Evolutionary conservation across 2,888 invertebrate species (phyloP).

Genomic region (Acanthopleura granulata): DNA sequence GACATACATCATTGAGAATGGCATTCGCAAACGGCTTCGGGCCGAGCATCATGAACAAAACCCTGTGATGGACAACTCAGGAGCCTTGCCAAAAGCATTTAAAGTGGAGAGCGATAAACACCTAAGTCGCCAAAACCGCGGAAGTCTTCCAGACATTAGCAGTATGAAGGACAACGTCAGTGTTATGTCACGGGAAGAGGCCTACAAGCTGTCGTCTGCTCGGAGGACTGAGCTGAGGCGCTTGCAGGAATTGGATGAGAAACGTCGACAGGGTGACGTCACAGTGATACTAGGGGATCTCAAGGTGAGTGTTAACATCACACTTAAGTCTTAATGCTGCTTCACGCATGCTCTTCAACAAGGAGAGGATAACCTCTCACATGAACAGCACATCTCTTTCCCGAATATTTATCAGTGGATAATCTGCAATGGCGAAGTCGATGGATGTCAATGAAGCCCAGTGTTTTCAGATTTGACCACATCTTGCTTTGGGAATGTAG

Average conservation of each 20-base stretch:
- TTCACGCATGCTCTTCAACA: no score
- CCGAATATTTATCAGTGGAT: no score
- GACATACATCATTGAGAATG: conserved; percentile 67
- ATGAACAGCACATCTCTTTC: no score
- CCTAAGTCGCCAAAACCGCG: conserved; percentile 68
- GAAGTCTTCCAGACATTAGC: conserved; percentile 90
- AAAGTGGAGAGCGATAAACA: conserved; percentile 75
- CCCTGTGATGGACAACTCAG: conserved; percentile 13
- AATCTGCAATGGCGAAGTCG: no score
- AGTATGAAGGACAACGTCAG: conserved; percentile 80
- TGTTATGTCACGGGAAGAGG: conserved; percentile 93
- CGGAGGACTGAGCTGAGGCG: conserved; percentile 90
- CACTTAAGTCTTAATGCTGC: no score
- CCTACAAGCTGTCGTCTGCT: conserved; percentile 79
- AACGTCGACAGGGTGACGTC: conserved; percentile 65
- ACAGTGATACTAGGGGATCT: conserved; percentile 67
- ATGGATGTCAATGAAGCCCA: no score
- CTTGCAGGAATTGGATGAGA: conserved; percentile 78
- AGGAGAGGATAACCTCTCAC: no score
- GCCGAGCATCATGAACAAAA: conserved; percentile 52
- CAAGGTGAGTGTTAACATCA: conserved; percentile 50
- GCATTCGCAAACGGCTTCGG: conserved; percentile 65
- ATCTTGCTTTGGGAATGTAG: no score
- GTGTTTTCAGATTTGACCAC: no score
- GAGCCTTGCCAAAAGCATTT: conserved; percentile 75